Base-by-base conservation (phyloP, 2,113 vertebrate species). In the Syrmaticus mikado region DNA sequence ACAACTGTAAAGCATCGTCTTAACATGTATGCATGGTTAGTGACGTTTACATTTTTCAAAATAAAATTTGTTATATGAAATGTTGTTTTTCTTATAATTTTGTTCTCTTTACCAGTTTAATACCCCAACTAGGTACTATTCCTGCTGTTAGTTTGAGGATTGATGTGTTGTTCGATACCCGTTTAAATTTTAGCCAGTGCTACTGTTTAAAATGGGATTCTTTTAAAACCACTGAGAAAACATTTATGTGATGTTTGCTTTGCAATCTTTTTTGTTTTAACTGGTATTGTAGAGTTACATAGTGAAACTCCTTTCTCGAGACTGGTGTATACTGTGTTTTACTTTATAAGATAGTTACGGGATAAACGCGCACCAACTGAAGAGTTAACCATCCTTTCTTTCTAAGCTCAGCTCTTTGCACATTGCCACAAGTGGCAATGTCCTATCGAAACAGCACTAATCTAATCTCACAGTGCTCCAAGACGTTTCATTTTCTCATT, bases 1-100 rank as follows among this genome's bases (percentile, higher is more conserved):
- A 97, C 82, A 97, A 94, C 90, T 97, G 97, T 98, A 97, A 97
- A 96, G 96, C 97, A 96, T 68, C 45, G 74, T 98, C 96, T 97
- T 98, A 98, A 98, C 78, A 94, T 97, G 96, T 97, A 97, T 98
- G 98, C 98, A 98, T 98, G 98, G 95, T 96, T 98, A 98, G 96
- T 95, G 96, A 97, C 38, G 95, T 98, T 98, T 98, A 97, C 97
- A 97, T 98, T 98, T 98, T 97, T 57, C 88, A 97, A 97, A 98
- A 98, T 98, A 98, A 98, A 97, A 97, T 92, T 91, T 91, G 18
- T 76, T 95, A 96, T 94, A 92, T 90, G 65, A 78, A 89, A n/a
- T 88, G 86, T 2, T 85, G 40, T 13, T 82, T 93, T 93, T 87
- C 21, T 84, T 27, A 28, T 68, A 8, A 77, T 85, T 91, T 90